A percentile compares a stretch with the other conserved stretches of the same genome.
phyloP scores from a whole-genome alignment of 2,797 vertebrate genomes.

The Malurus leucopterus region DNA sequence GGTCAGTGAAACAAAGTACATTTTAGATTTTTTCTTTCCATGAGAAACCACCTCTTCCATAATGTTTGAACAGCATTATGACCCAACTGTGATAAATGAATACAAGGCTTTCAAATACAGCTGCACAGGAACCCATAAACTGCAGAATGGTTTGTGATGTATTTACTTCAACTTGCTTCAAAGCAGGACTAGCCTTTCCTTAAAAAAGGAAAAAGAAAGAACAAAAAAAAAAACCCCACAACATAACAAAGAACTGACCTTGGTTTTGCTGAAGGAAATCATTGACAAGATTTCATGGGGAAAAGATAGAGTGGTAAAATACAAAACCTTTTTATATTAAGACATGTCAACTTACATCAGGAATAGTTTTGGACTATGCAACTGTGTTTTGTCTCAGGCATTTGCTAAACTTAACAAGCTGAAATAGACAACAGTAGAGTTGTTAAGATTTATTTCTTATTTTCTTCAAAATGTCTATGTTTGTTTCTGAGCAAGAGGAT shows the following conservation, averaged over 20 bases:
- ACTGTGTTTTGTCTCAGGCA: constrained; percentile 42
- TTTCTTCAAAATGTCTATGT: neutral
- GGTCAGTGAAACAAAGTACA: neutral
- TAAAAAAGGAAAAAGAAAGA: rapidly evolving
- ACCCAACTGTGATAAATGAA: neutral
- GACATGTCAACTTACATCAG: constrained; percentile 34
- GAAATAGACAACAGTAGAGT: constrained; percentile 22
- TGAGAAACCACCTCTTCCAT: neutral
- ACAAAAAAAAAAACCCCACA: neutral
- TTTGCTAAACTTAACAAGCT: constrained; percentile 36
- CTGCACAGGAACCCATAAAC: neutral
- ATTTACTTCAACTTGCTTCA: neutral
- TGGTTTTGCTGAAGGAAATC: constrained; percentile 23
- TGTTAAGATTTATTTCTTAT: constrained; percentile 30
- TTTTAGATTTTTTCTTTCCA: neutral
- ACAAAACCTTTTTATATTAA: constrained; percentile 46
- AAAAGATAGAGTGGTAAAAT: constrained; percentile 8
- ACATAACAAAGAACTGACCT: neutral
- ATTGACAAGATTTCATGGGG: neutral
- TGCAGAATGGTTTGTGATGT: neutral
- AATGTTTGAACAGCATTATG: neutral
- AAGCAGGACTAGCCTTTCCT: neutral
- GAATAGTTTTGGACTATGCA: constrained; percentile 19
- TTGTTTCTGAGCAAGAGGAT: neutral
- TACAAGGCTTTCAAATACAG: neutral